Conservation (phyloP, 1,140 invertebrate species). For the Neodiprion virginianus region DNA sequence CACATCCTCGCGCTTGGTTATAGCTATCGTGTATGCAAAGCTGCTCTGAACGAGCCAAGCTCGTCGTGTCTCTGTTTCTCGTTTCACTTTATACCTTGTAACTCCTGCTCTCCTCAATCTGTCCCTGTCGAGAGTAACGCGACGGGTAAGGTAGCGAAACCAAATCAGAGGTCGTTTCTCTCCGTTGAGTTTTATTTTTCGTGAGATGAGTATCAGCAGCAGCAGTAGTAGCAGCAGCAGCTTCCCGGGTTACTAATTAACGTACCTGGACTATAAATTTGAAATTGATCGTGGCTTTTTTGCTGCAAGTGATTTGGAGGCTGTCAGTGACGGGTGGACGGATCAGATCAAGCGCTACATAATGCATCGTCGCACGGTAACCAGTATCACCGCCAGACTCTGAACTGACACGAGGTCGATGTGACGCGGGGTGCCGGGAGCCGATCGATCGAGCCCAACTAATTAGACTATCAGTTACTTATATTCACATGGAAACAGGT, state of each 20-base stretch:
- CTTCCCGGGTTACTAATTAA: slow-evolving; percentile 50
- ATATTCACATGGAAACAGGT: background rate
- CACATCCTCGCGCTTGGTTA: no score
- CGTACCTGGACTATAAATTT: slow-evolving; percentile 51
- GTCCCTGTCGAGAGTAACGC: no score
- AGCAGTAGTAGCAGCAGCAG: no score
- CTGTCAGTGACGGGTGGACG: slow-evolving; percentile 23
- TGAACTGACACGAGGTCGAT: background rate
- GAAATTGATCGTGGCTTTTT: slow-evolving; percentile 50
- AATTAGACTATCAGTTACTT: background rate
- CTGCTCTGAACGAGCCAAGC: no score
- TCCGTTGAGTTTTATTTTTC: slow-evolving; percentile 32
- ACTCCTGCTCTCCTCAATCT: no score
- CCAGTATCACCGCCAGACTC: background rate
- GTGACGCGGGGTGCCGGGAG: background rate
- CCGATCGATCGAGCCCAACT: background rate
- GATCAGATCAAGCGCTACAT: background rate
- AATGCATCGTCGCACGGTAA: background rate
- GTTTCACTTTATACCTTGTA: no score
- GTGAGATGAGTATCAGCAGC: background rate
- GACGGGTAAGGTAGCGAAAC: no score
- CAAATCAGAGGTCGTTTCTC: background rate
- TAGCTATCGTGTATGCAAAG: no score
- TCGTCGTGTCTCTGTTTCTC: no score
- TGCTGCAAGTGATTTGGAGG: slow-evolving; percentile 43